Conservation (phyloP, 2,113 vertebrate genomes). For the Noctilio leporinus region DNA sequence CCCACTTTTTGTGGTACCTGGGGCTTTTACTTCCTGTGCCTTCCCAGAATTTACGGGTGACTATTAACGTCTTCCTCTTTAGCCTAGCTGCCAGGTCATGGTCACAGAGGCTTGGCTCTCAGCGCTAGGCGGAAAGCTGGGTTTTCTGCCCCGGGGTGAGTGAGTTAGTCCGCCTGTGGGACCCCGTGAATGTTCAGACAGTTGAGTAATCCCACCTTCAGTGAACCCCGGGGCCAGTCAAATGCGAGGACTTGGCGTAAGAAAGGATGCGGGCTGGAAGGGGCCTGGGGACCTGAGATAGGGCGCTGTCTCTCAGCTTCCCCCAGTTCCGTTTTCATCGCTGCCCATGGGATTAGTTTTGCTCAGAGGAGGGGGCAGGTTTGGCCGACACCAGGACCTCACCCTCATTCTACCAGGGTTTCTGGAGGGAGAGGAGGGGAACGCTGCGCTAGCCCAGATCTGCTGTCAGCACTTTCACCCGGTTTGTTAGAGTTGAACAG, state of each 20-base stretch:
- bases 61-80: no score
- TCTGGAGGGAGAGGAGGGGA: not conserved
- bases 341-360: not conserved
- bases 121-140: not conserved
- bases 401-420: not conserved
- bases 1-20: not conserved
- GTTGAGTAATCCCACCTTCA: slow-evolving; percentile 35
- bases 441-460: not conserved
- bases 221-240: slow-evolving; percentile 10
- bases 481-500: not conserved
- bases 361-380: not conserved
- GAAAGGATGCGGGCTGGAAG: not conserved
- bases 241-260: slow-evolving; percentile 27
- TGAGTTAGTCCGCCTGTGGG: slow-evolving; percentile 35
- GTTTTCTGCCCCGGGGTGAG: not conserved
- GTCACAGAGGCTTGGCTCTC: not conserved
- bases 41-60: not conserved
- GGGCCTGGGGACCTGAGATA: not conserved
- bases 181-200: slow-evolving; percentile 21
- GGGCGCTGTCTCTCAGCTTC: slow-evolving; percentile 1
- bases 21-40: not conserved
- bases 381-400: not conserved
- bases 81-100: slow-evolving; percentile 29
- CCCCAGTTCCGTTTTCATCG: not conserved
- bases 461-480: not conserved